Conservation (phyloP, 2,888 invertebrate genomes). For the Stenodera caucasica region DNA sequence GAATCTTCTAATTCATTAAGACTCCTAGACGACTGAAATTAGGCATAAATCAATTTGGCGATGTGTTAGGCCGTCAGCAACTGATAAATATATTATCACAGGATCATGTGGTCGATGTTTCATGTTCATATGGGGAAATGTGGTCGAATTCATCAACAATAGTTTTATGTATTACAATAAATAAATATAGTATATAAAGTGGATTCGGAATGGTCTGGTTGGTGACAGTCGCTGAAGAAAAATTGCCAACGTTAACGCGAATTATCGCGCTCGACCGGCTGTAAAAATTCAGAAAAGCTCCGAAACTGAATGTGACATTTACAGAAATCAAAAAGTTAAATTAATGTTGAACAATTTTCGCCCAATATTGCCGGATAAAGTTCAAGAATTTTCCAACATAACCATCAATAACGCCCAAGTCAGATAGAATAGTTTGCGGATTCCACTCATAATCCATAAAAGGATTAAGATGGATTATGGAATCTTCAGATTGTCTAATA, state of each 20-base stretch:
- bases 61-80: conserved; percentile 20
- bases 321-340: neutral
- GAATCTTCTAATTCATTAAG: too few relatives aligned
- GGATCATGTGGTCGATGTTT: conserved; percentile 11
- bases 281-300: neutral
- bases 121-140: neutral
- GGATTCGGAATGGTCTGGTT: neutral
- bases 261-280: neutral
- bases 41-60: too few relatives aligned
- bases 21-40: too few relatives aligned
- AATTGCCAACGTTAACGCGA: neutral
- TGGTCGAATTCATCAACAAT: neutral
- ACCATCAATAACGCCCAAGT: too few relatives aligned
- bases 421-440: neutral
- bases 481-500: neutral
- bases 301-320: neutral
- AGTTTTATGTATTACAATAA: too few relatives aligned
- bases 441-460: neutral
- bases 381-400: too few relatives aligned
- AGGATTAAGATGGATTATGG: neutral
- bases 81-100: conserved; percentile 30
- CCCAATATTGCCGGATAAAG: too few relatives aligned
- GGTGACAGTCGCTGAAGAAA: neutral
- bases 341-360: too few relatives aligned
- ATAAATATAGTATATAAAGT: neutral